Evolutionary conservation across 2,888 invertebrate genomes (phyloP), one percentile per base, ranked within the genome.

Genomic region (Nomada lathburiana): DNA sequence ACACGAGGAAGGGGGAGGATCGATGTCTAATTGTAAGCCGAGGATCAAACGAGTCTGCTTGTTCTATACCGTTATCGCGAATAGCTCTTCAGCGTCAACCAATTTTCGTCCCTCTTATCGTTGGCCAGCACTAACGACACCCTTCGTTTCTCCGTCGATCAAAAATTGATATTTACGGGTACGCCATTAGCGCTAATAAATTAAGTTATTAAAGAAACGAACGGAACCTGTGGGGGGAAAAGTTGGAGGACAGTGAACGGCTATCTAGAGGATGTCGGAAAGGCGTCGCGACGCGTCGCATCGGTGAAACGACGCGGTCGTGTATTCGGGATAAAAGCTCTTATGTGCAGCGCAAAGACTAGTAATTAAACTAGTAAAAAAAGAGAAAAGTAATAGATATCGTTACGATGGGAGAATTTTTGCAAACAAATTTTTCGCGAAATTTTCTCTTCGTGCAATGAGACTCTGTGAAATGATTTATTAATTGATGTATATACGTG

Each of bases 1-100:
- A 76, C 69, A 62, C 53, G 63, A 36, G 63, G 13, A 13, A 29
- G 16, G 36, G 20, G n/a, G 64, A 29, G 72, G 69, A 76, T 86
- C 82, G 75, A 72, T 70, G 59, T 59, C 72, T 36, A 36, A 36
- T 36, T 36, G 36, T 60, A 60, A 73, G 71, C 42, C 70, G 20
- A 68, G 68, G 84, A 86, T 86, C 83, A 86, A 86, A 79, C 68
- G 65, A 67, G 64, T 42, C 69, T 53, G 42, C 16, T 20, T 29
- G 20, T 36, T 69, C 60, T 50, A 63, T 64, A 42, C 53, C 60
- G 67, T 64, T 64, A 70, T 76, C 69, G 59, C 36, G n/a, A 26
- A 16, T 16, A 64, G 57, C 76, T 59, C 69, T 53, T 76, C 68
- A 29, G 55, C 47, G 11, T 76, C 64, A 65, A 52, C 64, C 60